Conservation (phyloP, 2,113 vertebrate genomes). For the Probosciger aterrimus region DNA sequence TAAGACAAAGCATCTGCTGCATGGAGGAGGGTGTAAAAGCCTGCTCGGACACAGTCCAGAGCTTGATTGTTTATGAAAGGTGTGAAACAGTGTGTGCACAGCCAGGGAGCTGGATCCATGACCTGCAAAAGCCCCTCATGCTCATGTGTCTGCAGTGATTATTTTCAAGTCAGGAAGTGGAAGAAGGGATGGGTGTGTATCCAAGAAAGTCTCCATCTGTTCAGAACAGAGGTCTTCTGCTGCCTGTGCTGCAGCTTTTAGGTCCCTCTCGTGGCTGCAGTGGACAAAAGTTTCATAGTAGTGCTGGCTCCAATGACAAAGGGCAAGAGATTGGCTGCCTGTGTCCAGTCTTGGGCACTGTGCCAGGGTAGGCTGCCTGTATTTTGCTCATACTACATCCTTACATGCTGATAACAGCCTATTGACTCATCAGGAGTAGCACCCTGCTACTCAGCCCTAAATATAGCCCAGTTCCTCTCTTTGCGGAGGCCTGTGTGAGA, state of each 20-base stretch:
- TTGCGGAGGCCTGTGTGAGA: neutral
- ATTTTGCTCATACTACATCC: neutral
- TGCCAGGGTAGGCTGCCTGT: neutral
- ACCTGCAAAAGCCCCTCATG: neutral
- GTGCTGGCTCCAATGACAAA: neutral
- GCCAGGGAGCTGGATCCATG: neutral
- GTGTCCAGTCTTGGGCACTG: neutral
- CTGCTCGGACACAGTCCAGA: neutral
- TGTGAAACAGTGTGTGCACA: neutral
- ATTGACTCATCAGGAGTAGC: neutral
- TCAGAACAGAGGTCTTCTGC: neutral
- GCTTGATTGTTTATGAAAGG: neutral
- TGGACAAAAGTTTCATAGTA: neutral
- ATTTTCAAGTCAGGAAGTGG: neutral
- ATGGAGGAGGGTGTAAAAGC: neutral
- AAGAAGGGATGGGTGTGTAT: neutral
- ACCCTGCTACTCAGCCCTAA: neutral
- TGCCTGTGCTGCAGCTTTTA: neutral
- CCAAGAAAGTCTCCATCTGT: neutral
- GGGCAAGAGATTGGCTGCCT: neutral
- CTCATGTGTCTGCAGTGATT: neutral
- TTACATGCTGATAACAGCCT: neutral
- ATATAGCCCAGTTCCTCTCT: neutral
- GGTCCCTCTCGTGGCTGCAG: neutral
- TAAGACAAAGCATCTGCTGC: conserved; percentile 25